phyloP scores from a whole-genome alignment of 2,888 invertebrate genomes.

The Unio pictorum region DNA sequence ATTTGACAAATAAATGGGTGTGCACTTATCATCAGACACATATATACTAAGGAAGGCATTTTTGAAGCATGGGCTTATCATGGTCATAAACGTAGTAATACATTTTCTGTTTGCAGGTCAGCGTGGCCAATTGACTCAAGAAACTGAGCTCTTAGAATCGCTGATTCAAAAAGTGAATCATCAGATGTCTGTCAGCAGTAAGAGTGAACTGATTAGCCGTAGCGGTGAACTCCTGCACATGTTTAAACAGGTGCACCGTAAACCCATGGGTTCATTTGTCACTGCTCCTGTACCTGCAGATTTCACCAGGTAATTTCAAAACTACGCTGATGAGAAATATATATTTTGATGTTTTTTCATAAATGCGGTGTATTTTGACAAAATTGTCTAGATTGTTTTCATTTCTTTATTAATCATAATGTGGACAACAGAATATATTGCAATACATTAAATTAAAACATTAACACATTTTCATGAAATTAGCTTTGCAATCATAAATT shows the following conservation, averaged over 20 bases:
- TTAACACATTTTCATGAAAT: too few relatives aligned
- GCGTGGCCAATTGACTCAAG: constrained; percentile 79
- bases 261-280: constrained; percentile 91
- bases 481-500: too few relatives aligned
- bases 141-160: constrained; percentile 91
- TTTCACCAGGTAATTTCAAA: constrained; percentile 81
- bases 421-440: too few relatives aligned
- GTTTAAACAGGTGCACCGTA: constrained; percentile 82
- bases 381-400: too few relatives aligned
- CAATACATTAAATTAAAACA: too few relatives aligned
- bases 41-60: too few relatives aligned
- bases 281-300: constrained; percentile 91
- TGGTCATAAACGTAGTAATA: neutral
- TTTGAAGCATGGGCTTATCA: too few relatives aligned
- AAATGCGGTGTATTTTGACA: too few relatives aligned
- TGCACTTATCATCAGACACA: too few relatives aligned
- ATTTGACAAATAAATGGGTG: too few relatives aligned
- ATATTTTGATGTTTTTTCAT: too few relatives aligned
- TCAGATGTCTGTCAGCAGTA: constrained; percentile 83
- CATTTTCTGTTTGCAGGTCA: constrained; percentile 55
- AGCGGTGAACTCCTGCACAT: constrained; percentile 86
- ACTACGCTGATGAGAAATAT: too few relatives aligned
- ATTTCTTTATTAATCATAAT: neutral
- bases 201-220: constrained; percentile 87
- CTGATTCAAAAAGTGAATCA: constrained; percentile 80